phyloP scores from a whole-genome alignment of 2,113 vertebrate genomes.

The Oxyura jamaicensis region DNA sequence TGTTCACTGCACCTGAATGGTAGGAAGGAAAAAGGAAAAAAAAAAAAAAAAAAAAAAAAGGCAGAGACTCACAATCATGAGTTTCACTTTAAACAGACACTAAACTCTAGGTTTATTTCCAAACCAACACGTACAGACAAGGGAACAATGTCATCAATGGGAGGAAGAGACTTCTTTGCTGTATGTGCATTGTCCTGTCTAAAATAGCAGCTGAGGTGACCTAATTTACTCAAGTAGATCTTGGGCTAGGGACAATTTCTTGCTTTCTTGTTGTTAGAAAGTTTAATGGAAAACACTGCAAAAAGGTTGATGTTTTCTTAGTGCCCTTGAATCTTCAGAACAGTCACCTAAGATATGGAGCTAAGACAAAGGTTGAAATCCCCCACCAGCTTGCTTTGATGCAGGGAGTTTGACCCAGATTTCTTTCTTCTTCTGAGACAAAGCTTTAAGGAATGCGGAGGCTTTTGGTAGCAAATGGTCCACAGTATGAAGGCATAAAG shows the following conservation, averaged over 20 bases:
- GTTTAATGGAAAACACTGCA: slow-evolving; percentile 34
- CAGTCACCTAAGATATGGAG: neutral
- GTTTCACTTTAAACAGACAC: slow-evolving; percentile 24
- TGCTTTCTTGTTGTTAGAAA: slow-evolving; percentile 1
- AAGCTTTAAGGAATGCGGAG: slow-evolving; percentile 42
- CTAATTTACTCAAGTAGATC: slow-evolving; percentile 28
- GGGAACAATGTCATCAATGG: slow-evolving; percentile 22
- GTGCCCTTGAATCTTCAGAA: slow-evolving; percentile 42
- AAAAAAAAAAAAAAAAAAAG: neutral
- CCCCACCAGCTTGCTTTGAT: slow-evolving; percentile 46
- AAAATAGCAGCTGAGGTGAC: slow-evolving; percentile 30
- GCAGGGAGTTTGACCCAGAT: slow-evolving; percentile 17
- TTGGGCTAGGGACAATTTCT: slow-evolving; percentile 7
- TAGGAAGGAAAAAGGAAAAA: slow-evolving; percentile 31
- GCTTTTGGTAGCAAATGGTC: slow-evolving; percentile 35
- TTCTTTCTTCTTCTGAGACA: slow-evolving; percentile 57
- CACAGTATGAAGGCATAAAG: slow-evolving; percentile 17
- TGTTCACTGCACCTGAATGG: slow-evolving; percentile 82
- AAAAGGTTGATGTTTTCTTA: slow-evolving; percentile 5
- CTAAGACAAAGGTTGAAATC: slow-evolving; percentile 62
- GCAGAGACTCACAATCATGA: neutral
- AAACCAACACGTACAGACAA: neutral
- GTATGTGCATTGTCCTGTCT: neutral
- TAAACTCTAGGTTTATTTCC: neutral
- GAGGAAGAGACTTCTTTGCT: neutral